Evolutionary conservation across 2,797 vertebrate species (phyloP), one percentile per base, ranked within the genome.

Genomic region (Aplochiton taeniatus): DNA sequence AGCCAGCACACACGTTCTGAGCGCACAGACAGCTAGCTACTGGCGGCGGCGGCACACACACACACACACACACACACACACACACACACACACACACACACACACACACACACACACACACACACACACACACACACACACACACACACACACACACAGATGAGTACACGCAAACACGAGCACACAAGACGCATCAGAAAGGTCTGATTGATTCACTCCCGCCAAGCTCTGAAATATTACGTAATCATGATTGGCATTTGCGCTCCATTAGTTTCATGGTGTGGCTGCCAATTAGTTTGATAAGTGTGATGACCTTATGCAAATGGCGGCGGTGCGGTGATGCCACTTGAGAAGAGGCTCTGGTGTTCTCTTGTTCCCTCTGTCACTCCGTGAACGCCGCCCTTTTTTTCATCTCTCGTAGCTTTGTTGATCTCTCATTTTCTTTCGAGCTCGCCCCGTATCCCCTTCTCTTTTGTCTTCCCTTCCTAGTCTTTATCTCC

Each of bases 201-300:
- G 44, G 50, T 61, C 14, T 54, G 66, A 68, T 68, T 61, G 66
- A 68, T 61, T 61, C 45, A 48, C 58, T 47, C 46, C 58, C 47
- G n/a, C 47, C 20, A 49, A 16, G 20, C 12, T 48, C 12, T 44
- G 19, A 70, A 60, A 70, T 48, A 58, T 60, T 17, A 65, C 47
- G 50, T 60, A 60, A 49, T 61, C 42, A 65, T 66, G 59, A 66
- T 61, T 72, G 66, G 46, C 59, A 51, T 72, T 60, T 54, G 61
- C 49, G 47, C 69, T 66, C 69, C 66, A 72, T 66, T 72, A 62
- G 63, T 51, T 72, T 71, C 57, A 50, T 54, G 63, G 53, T 61
- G 58, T 14, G 47, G 66, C 61, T 68, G 45, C 58, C 59, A 62
- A 72, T 61, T 62, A 65, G 64, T 65, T 62, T 61, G 59, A 72